Base-by-base conservation (phyloP, 2,113 vertebrate genomes). In the Muntiacus reevesi region DNA sequence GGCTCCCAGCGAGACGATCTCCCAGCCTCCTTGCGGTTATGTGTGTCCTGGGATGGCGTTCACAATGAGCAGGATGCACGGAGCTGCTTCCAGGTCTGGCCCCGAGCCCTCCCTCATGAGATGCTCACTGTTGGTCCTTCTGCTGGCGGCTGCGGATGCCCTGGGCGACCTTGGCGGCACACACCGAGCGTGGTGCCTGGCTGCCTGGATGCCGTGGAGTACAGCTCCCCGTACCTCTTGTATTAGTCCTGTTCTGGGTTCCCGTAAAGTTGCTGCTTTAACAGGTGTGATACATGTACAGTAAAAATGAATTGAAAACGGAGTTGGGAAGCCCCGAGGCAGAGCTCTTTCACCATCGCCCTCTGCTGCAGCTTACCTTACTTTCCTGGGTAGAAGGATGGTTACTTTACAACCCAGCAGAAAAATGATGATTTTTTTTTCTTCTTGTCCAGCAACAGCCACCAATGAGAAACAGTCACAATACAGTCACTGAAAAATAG, bases 161-260 rank as follows among this genome's bases (percentile, higher is more conserved):
- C 33, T 16, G 54, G 82, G 54, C 0, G 4, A 17, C n/a, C 82
- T 2, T 27, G 81, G 50, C 0, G 0, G 19, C n/a, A 55, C 50
- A 55, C 15, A 8, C 28, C 11, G 45, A 33, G 76, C 5, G 14
- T 74, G 87, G 23, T 3, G 13, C 25, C 25, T 3, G 50, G 47
- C 21, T 40, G 7, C 36, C 16, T 9, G 87, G 6, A 55, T 43
- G 52, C 25, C 1, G 2, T 15, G 36, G 27, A 25, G 11, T 9
- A 45, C 27, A 84, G n/a, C 13, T 36, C 25, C 33, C 36, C 1
- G 21, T 13, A 1, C 36, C 19, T 21, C 14, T 64, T 23, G 47
- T 16, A 12, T 3, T 11, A 2, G 59, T 47, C 27, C 10, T 1
- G 1, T 5, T 12, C 9, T 14, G 27, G 28, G 28, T 27, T 25